A percentile compares a stretch with the other conserved stretches of the same genome.
Conservation (phyloP, 2,113 vertebrate genomes). For the Muntiacus muntjak region DNA sequence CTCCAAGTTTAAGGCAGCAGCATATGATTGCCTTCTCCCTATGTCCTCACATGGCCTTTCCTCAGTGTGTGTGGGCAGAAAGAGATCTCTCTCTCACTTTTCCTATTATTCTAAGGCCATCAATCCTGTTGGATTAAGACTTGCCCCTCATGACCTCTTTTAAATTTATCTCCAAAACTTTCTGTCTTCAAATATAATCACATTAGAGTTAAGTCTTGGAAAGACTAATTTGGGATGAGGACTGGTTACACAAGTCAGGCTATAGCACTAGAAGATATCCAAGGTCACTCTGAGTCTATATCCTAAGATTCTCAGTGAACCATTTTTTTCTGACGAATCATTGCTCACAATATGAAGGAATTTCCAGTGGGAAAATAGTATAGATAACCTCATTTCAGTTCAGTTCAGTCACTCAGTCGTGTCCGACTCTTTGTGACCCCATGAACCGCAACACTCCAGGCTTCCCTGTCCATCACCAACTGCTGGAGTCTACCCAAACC, state of each 20-base stretch:
- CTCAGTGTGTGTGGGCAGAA: background rate
- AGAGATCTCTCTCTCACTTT: background rate
- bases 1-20: too few species aligned
- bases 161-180: background rate
- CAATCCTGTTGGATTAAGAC: background rate
- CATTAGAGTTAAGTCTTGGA: background rate
- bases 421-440: too few species aligned
- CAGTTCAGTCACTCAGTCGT: too few species aligned
- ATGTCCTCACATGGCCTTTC: too few species aligned
- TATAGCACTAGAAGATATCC: background rate
- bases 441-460: too few species aligned
- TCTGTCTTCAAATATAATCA: background rate
- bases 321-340: background rate
- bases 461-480: too few species aligned
- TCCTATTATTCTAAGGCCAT: background rate
- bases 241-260: background rate
- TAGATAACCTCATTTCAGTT: background rate
- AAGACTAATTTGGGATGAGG: background rate
- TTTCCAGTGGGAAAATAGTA: background rate
- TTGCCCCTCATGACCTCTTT: background rate
- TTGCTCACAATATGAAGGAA: background rate
- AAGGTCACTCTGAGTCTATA: background rate
- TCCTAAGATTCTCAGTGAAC: background rate
- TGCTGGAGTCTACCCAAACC: too few species aligned
- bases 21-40: too few species aligned